phyloP scores from a whole-genome alignment of 2,888 invertebrate species.

The Drosophila rellima region DNA sequence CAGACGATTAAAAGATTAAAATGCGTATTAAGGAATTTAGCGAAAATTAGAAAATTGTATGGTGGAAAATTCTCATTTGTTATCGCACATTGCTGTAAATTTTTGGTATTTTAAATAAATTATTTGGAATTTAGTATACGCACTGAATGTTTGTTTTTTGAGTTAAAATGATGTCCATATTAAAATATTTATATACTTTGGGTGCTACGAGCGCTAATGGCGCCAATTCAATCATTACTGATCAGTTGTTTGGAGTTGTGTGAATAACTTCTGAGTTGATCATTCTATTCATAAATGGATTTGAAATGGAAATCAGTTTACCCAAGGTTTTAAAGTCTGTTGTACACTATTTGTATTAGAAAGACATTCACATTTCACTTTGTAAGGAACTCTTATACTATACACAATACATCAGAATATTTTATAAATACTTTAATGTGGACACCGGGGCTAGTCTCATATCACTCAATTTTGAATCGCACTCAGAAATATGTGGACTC shows the following conservation, averaged over 20 bases:
- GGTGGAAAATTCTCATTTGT: background rate
- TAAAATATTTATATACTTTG: too few relatives aligned
- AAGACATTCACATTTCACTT: background rate
- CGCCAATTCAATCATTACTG: background rate
- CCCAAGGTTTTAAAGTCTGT: background rate
- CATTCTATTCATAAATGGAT: background rate
- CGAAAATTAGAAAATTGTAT: too few relatives aligned
- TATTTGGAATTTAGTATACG: background rate
- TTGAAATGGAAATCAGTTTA: background rate
- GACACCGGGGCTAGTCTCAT: background rate
- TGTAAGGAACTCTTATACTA: background rate
- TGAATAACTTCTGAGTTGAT: background rate
- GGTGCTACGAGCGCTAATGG: background rate
- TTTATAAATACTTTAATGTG: background rate
- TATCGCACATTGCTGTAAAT: background rate
- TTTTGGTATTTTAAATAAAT: background rate
- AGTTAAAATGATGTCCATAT: too few relatives aligned
- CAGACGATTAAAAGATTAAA: background rate
- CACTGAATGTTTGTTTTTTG: background rate
- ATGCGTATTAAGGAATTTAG: background rate
- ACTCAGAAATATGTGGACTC: background rate
- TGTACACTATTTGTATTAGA: background rate
- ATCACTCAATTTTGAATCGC: background rate
- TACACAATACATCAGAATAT: constrained; percentile 2
- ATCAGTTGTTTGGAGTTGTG: background rate